These are phyloP conservation scores for Lamprotornis superbus DNA, from an alignment of 2,113 vertebrate species.

Conservation along the genomic window DNA sequence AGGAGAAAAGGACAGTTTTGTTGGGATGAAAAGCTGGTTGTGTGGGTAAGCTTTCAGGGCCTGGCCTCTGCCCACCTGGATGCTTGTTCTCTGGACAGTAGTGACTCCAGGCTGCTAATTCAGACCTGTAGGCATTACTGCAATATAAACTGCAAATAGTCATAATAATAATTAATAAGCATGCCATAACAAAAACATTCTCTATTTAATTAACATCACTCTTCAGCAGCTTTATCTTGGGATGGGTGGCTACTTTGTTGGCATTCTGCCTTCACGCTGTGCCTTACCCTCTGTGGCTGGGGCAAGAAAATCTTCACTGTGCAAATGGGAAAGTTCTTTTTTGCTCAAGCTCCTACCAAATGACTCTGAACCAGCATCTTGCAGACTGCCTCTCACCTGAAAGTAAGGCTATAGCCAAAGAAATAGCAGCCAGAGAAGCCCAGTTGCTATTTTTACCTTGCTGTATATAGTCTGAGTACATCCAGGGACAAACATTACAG, in stretches of 20 bases:
- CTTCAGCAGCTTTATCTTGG: slow-evolving; percentile 35
- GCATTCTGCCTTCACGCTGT: not conserved
- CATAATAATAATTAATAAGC: slow-evolving; percentile 58
- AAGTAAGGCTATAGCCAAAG: not conserved
- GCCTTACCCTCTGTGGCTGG: not conserved
- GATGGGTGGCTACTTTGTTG: not conserved
- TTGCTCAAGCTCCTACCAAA: not conserved
- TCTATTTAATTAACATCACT: not conserved
- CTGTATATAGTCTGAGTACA: not conserved
- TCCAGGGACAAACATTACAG: not conserved
- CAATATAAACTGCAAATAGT: not conserved
- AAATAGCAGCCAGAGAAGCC: not conserved
- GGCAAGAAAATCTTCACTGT: not conserved
- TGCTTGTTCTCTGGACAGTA: not conserved
- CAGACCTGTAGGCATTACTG: slow-evolving; percentile 11
- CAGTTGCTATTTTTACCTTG: not conserved
- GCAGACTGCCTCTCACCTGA: not conserved
- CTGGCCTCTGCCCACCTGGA: not conserved
- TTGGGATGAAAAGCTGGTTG: not conserved
- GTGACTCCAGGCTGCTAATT: slow-evolving; percentile 6
- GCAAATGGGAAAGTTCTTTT: not conserved
- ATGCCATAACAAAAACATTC: slow-evolving; percentile 2
- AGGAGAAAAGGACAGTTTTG: not conserved
- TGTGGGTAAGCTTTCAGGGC: not conserved
- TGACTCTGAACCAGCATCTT: not conserved